A percentile compares a stretch with the other conserved stretches of the same genome.
Evolutionary conservation across 2,113 vertebrate genomes (phyloP).

Genomic region (Hippocampus guttulatus): DNA sequence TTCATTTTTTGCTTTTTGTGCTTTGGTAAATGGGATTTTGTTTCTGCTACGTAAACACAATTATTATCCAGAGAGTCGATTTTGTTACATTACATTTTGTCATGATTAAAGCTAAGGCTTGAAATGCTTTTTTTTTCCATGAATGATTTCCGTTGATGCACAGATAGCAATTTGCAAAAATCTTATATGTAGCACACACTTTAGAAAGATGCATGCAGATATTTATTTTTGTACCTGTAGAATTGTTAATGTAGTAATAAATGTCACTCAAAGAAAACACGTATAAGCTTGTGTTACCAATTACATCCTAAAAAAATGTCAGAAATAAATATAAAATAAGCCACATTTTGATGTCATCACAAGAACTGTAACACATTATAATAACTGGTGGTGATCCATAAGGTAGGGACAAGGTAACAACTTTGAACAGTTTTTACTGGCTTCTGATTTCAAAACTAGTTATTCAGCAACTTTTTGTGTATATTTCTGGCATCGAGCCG

Average conservation of each 20-base stretch:
- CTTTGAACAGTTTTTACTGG: too few relatives aligned
- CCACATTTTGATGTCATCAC: neutral
- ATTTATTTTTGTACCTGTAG: slow-evolving; percentile 43
- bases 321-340: neutral
- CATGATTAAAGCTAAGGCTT: neutral
- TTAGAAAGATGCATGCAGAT: slow-evolving; percentile 12
- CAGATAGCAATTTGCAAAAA: neutral
- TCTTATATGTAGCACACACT: neutral
- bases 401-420: too few relatives aligned
- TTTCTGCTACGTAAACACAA: slow-evolving; percentile 18
- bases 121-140: neutral
- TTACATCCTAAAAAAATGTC: neutral
- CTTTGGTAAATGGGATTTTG: slow-evolving; percentile 2
- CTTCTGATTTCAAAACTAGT: too few relatives aligned
- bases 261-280: slow-evolving; percentile 6
- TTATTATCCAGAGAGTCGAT: neutral
- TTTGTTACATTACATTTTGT: neutral
- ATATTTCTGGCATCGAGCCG: too few relatives aligned
- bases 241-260: slow-evolving; percentile 29
- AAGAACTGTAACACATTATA: neutral
- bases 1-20: neutral
- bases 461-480: too few relatives aligned
- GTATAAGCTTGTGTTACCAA: neutral
- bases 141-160: neutral
- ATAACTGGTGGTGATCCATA: too few relatives aligned